These are phyloP conservation scores for Pristionchus fissidentatus DNA, from an alignment of 2,888 invertebrate species.

Conservation along the genomic window DNA sequence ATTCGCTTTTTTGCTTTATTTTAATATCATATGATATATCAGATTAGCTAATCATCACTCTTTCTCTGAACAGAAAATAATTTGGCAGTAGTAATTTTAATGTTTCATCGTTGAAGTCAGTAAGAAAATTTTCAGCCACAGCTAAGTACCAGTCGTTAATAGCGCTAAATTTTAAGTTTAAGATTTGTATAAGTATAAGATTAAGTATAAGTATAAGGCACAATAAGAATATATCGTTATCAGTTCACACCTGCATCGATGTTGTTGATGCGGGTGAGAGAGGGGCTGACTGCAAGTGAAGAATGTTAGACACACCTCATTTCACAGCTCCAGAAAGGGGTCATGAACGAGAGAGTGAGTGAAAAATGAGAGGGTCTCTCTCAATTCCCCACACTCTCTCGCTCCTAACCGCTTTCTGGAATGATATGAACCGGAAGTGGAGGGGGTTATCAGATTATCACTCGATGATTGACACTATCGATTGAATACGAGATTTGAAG, in stretches of 20 bases:
- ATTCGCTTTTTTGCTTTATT: no score
- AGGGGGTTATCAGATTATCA: not conserved
- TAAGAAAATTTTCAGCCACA: no score
- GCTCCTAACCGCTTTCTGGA: no score
- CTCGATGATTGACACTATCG: not conserved
- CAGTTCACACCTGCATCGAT: not conserved
- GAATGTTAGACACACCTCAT: conserved; percentile 26
- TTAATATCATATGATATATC: no score
- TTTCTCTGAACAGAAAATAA: not conserved
- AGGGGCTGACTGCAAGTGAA: conserved; percentile 13
- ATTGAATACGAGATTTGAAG: not conserved
- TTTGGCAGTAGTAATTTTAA: not conserved
- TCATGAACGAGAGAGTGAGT: no score
- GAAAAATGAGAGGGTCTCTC: no score
- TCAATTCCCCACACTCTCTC: no score
- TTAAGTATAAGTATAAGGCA: not conserved
- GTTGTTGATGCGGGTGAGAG: conserved; percentile 8
- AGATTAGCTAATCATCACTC: not conserved
- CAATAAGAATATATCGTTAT: not conserved
- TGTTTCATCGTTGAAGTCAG: not conserved
- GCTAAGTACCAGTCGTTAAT: no score
- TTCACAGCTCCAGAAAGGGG: no score
- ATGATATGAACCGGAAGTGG: no score
- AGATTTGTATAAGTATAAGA: not conserved
- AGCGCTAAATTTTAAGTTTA: not conserved